phyloP scores from a whole-genome alignment of 2,888 invertebrate genomes.

The Buathra laborator region DNA sequence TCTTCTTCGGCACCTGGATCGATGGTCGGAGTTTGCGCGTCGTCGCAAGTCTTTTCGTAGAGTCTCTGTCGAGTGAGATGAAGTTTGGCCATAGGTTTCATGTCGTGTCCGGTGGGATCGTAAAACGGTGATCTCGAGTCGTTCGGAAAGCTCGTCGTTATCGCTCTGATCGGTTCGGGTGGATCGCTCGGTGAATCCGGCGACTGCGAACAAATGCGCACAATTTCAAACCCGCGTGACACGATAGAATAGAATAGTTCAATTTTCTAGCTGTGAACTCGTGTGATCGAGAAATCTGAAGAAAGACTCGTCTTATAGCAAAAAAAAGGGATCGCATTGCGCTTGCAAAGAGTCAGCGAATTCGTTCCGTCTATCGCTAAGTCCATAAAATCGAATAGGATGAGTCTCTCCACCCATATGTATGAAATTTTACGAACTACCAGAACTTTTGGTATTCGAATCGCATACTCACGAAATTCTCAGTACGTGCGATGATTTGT shows the following conservation, averaged over 20 bases:
- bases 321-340: background rate
- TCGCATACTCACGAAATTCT: background rate
- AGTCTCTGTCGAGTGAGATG: slow-evolving; percentile 91
- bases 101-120: slow-evolving; percentile 88
- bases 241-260: background rate
- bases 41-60: slow-evolving; percentile 91
- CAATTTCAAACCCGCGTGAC: slow-evolving; percentile 2
- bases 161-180: slow-evolving; percentile 94
- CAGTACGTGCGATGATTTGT: background rate
- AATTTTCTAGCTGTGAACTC: background rate
- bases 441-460: background rate
- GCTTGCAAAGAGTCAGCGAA: background rate
- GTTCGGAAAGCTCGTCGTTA: slow-evolving; percentile 96
- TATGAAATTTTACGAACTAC: background rate
- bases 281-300: background rate
- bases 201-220: slow-evolving; percentile 86
- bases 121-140: slow-evolving; percentile 97
- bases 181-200: slow-evolving; percentile 92
- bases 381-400: slow-evolving; percentile 18
- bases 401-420: background rate
- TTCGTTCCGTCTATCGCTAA: background rate
- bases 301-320: background rate
- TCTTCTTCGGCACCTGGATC: slow-evolving; percentile 87
- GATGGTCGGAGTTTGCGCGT: slow-evolving; percentile 86
- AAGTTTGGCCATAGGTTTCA: slow-evolving; percentile 94